A percentile compares a stretch with the other conserved stretches of the same genome.
Conservation (phyloP, 2,797 vertebrate species). For the Neomorphus geoffroyi region DNA sequence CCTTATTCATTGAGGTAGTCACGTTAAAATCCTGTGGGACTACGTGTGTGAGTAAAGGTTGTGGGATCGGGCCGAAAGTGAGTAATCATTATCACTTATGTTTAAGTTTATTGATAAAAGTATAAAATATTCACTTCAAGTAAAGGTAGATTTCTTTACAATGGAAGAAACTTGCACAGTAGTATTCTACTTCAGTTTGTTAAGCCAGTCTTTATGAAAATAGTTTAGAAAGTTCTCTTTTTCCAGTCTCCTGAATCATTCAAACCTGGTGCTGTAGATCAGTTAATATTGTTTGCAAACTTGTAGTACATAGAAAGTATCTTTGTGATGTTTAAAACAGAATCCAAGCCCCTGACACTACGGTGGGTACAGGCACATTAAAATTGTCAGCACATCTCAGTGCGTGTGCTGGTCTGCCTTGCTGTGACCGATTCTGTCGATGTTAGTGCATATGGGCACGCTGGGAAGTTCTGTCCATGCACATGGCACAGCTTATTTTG, state of each 20-base stretch:
- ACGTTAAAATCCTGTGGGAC: constrained; percentile 42
- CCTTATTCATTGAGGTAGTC: constrained; percentile 18
- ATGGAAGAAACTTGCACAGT: background rate
- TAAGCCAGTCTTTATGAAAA: background rate
- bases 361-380: background rate
- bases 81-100: constrained; percentile 52
- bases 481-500: background rate
- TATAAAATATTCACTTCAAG: constrained; percentile 20
- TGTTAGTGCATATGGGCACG: background rate
- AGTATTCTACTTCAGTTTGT: background rate
- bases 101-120: constrained; percentile 60
- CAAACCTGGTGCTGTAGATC: background rate
- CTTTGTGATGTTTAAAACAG: background rate
- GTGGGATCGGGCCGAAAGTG: constrained; percentile 49
- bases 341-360: background rate
- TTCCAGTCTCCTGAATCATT: background rate
- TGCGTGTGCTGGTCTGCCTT: accelerated
- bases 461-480: background rate
- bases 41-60: constrained; percentile 26
- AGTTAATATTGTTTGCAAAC: background rate
- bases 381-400: background rate
- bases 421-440: accelerated
- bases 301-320: background rate
- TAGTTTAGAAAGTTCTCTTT: background rate
- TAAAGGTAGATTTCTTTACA: background rate